Conservation (phyloP, 1,140 invertebrate genomes). For the Aleiodes sp. region DNA sequence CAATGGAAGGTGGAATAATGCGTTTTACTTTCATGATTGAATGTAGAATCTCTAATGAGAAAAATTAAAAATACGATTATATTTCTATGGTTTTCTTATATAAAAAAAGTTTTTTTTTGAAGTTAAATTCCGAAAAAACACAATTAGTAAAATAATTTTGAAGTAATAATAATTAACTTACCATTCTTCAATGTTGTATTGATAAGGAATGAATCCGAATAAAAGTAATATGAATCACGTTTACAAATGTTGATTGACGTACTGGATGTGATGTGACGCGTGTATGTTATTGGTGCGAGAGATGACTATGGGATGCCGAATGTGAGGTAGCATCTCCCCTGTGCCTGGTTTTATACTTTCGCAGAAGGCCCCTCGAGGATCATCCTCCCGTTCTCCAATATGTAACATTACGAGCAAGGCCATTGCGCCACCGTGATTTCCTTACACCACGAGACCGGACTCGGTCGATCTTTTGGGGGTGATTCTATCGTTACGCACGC, state of each 20-base stretch:
- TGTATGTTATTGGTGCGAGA: slow-evolving; percentile 43
- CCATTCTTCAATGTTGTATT: neutral
- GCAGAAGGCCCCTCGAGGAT: slow-evolving; percentile 46
- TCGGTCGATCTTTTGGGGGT: slow-evolving; percentile 40
- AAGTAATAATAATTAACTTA: too few relatives aligned
- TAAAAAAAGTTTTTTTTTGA: too few relatives aligned
- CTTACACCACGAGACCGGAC: slow-evolving; percentile 32
- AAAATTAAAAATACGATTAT: too few relatives aligned
- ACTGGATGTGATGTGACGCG: neutral
- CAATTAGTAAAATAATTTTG: too few relatives aligned
- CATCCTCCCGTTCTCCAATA: slow-evolving; percentile 56
- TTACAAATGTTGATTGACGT: neutral
- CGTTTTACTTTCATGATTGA: too few relatives aligned
- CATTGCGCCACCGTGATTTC: slow-evolving; percentile 52
- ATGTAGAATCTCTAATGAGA: too few relatives aligned
- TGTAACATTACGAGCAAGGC: slow-evolving; percentile 63
- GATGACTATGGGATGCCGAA: slow-evolving; percentile 53
- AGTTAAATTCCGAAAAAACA: too few relatives aligned
- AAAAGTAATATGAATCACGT: neutral
- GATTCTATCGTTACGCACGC: slow-evolving; percentile 40
- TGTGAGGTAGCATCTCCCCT: slow-evolving; percentile 58
- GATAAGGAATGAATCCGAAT: too few relatives aligned
- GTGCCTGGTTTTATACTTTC: slow-evolving; percentile 59
- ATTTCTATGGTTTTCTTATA: too few relatives aligned
- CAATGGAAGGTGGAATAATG: too few relatives aligned